These are phyloP conservation scores for Sarcophaga bullata DNA, from an alignment of 1,140 invertebrate genomes.

Conservation along the genomic window DNA sequence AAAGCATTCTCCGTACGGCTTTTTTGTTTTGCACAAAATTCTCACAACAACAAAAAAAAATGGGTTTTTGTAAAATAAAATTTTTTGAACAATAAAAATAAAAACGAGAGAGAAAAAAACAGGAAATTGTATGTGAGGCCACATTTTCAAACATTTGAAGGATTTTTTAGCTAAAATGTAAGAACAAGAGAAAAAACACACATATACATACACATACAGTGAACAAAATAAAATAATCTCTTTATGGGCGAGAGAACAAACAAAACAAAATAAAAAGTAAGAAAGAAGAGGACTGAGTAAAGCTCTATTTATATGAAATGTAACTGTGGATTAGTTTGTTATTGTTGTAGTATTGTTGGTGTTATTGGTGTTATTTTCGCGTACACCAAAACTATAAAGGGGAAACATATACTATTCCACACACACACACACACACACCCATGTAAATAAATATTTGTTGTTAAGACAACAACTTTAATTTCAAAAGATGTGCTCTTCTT, in stretches of 20 bases:
- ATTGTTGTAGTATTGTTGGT: too few species aligned
- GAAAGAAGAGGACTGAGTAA: not conserved
- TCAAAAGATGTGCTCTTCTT: too few species aligned
- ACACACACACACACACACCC: not conserved
- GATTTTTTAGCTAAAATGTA: conserved; percentile 4
- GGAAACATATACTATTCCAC: not conserved
- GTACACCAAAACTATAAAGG: not conserved
- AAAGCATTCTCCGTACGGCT: not conserved
- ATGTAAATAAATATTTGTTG: not conserved
- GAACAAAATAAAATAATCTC: too few species aligned
- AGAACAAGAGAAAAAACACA: too few species aligned
- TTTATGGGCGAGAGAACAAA: not conserved
- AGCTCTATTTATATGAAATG: too few species aligned
- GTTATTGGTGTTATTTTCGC: not conserved
- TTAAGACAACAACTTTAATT: too few species aligned
- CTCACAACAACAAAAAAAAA: not conserved
- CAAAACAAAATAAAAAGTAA: not conserved
- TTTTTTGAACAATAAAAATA: not conserved
- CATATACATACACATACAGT: too few species aligned
- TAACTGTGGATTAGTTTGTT: too few species aligned
- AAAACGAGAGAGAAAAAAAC: not conserved
- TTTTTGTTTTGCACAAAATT: not conserved
- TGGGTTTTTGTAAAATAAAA: not conserved
- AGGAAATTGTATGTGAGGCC: not conserved
- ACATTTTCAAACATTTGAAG: conserved; percentile 17